These are phyloP conservation scores for Goniozus legneri DNA, from an alignment of 1,140 invertebrate species.

Conservation along the genomic window DNA sequence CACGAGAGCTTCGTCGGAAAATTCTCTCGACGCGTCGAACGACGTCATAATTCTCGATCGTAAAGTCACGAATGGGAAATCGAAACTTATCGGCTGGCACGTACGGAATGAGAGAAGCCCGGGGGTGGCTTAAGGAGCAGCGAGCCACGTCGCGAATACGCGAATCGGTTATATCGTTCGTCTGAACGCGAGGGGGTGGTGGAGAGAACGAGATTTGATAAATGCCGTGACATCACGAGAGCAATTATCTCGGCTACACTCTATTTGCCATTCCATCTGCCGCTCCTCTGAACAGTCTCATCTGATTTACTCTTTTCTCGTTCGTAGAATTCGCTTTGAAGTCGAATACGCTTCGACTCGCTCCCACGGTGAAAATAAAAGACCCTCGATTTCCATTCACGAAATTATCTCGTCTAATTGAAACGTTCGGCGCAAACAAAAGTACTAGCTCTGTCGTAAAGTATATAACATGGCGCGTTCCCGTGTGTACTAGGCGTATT, in stretches of 20 bases:
- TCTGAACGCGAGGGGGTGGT: slow-evolving; percentile 4
- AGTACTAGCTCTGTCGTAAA: no score
- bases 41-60: slow-evolving; percentile 9
- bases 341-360: no score
- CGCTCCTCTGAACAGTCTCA: no score
- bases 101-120: slow-evolving; percentile 7
- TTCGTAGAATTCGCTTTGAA: no score
- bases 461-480: no score
- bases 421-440: no score
- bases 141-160: background rate
- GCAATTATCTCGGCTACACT: slow-evolving; percentile 29
- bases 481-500: no score
- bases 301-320: no score
- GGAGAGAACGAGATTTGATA: slow-evolving; percentile 35
- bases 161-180: no score
- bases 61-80: background rate
- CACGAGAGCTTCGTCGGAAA: background rate
- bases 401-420: no score
- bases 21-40: background rate
- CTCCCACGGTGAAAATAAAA: no score
- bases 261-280: slow-evolving; percentile 26
- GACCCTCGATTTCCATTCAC: no score
- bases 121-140: background rate
- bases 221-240: slow-evolving; percentile 31
- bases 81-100: background rate